Evolutionary conservation across 2,113 vertebrate species (phyloP), one percentile per base, ranked within the genome.

Genomic region (Dasyprocta punctata): DNA sequence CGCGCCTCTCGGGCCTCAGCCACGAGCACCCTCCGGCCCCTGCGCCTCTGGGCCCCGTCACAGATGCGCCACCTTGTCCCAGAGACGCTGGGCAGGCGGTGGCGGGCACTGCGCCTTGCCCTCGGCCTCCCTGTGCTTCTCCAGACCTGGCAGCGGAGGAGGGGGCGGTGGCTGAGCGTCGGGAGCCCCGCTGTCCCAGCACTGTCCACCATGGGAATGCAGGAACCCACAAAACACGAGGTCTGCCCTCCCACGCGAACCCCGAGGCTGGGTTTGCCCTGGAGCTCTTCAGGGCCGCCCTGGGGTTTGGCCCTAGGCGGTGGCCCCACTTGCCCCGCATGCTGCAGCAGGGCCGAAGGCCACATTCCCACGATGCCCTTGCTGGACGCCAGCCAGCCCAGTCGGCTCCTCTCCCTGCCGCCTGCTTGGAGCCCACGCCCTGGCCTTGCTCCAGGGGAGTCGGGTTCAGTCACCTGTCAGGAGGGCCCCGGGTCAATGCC

Each of bases 331-430:
- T 13, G 4, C 90, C 26, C 24, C 36, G 78, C 19, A 17, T 20
- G 4, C 19, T 5, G 63, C 82, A 0, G 60, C 52, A 41, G 41
- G 41, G 24, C 73, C 47, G 30, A 87, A 81, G 95, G 94, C 92
- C 94, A 17, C 0, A 4, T 96, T 97, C 97, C 96, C 97, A 97
- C 78, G 41, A 90, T 2, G 0, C 81, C 49, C 81, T 30, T 10
- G 22, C 92, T 97, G 97, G 95, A 77, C 14, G 3, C 17, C 0
- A 3, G 94, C 98, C 96, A 97, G 86, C 56, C 84, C 56, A 22
- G 63, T 20, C 92, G 84, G 91, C 17, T 24, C n/a, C 92, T 91
- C 44, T 95, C 89, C 33, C 78, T 9, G 71, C n/a, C 0, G 8
- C 94, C 69, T 1, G 92, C 86, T 65, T 54, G 4, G 82, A 49